Evolutionary conservation across 2,888 invertebrate species (phyloP).

Genomic region (Aphrophora alni): DNA sequence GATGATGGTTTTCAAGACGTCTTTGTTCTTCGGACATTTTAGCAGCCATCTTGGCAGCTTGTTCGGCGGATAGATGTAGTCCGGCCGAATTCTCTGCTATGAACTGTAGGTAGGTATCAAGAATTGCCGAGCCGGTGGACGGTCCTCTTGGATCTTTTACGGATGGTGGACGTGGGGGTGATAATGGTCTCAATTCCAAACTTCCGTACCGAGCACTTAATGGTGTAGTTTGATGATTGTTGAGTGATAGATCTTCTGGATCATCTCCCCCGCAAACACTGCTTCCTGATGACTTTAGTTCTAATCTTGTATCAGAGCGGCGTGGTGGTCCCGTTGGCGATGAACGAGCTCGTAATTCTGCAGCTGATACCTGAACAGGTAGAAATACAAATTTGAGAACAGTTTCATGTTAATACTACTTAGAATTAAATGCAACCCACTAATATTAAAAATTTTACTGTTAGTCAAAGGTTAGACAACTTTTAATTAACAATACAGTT

Average conservation of each 20-base stretch:
- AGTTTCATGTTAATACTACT: too few species aligned
- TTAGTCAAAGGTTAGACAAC: too few species aligned
- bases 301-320: slow-evolving; percentile 77
- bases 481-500: too few species aligned
- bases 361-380: slow-evolving; percentile 59
- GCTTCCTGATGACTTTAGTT: slow-evolving; percentile 72
- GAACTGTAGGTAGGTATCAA: slow-evolving; percentile 88
- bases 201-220: slow-evolving; percentile 44
- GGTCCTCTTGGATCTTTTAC: slow-evolving; percentile 47
- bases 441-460: too few species aligned
- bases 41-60: slow-evolving; percentile 68
- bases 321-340: slow-evolving; percentile 79
- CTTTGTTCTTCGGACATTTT: slow-evolving; percentile 63
- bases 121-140: slow-evolving; percentile 75
- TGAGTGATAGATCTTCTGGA: slow-evolving; percentile 81
- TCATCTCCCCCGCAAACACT: slow-evolving; percentile 81
- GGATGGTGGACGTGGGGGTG: slow-evolving; percentile 47
- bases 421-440: too few species aligned
- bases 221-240: slow-evolving; percentile 57
- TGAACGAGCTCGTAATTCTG: slow-evolving; percentile 81
- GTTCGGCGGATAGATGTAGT: slow-evolving; percentile 69
- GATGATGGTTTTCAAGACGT: slow-evolving; percentile 56
- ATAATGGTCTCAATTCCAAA: slow-evolving; percentile 48
- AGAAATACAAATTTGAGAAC: background rate
- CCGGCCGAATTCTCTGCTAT: slow-evolving; percentile 84